Base-by-base conservation (phyloP, 2,888 invertebrate species). In the Catocala nupta region DNA sequence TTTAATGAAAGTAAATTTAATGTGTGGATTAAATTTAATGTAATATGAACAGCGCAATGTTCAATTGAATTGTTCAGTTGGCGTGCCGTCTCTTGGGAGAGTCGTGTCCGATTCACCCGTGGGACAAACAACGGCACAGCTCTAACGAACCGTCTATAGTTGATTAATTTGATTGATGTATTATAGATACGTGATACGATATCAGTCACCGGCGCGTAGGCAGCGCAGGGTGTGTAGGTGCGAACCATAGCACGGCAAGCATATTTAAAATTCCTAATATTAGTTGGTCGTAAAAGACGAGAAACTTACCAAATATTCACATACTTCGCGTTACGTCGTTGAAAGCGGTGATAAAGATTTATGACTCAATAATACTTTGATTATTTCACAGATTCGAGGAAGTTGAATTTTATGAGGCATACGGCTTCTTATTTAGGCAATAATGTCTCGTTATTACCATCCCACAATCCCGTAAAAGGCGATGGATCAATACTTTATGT, bases 281-380 rank as follows among this genome's bases (percentile, higher is more conserved):
- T 65, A 73, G 68, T 63, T 65, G 57, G 59, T 75, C 75, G 70
- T 84, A 82, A 84, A 84, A 80, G 59, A 84, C 83, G 77, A 83
- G 81, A 83, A 88, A 85, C 85, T 90, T 86, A 86, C 85, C 86
- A 88, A 89, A 90, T 88, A 89, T 91, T 91, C 90, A 87, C 89
- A 83, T 86, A 87, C 85, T 84, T 84, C 75, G 75, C 80, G 81
- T 85, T 83, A 81, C 77, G 77, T 73, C 72, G 71, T 67, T 68
- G 83, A 83, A 86, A 85, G 85, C 78, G 82, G 81, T 78, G 88
- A 91, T 92, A 92, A 90, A 90, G 90, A 92, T 91, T 92, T 92
- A 92, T 88, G 83, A 81, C 83, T 84, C 90, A 89, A 92, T 92
- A 91, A 92, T 89, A 89, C 90, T 91, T 90, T 90, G 90, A 91